Evolutionary conservation across 1,140 invertebrate species (phyloP), one percentile per base, ranked within the genome.

Genomic region (Aphaenogaster floridana): DNA sequence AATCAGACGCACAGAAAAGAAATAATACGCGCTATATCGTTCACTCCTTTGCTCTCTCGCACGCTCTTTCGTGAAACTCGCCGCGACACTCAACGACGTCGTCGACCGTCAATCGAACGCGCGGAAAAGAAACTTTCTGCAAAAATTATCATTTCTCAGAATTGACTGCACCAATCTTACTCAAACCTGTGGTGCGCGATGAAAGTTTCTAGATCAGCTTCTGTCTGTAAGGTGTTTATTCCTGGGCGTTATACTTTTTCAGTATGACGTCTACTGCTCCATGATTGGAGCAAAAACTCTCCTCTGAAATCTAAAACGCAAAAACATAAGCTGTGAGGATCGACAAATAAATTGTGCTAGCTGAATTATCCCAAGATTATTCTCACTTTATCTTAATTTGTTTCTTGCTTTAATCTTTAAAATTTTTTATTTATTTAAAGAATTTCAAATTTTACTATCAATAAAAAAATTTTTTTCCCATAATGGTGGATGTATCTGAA

Each of bases 201-300:
- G 96, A 97, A 50, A 97, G 94, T 92, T 96, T 95, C 97, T 97
- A 98, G 80, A 97, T 97, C 68, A 98, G 96, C 63, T 97, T 96
- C 94, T 98, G 97, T 39, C 97, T 96, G 90, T 97, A 96, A 21
- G 97, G 96, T 87, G 96, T 96, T 92, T 97, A 97, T 61, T 96
- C 96, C 92, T 97, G 96, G 52, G 96, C 97, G 93, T 97, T 97
- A 94, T 98, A 98, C 66, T 96, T 96, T 63, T 96, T 96, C 84
- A 97, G 93, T 92, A 97, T 96, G 81, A 93, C 95, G 66, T 96
- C 95, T 9, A 97, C 97, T 64, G 96, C 95, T 89, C 96, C 95
- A 77, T 97, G 96, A 50, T 96, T 96, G 59, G 94, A 92, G 86
- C 95, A 95, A 89, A 97, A 97, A 87, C 96, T 96, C 76, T 96